These are phyloP conservation scores for Phyto melanocephala DNA, from an alignment of 2,888 invertebrate genomes.

Conservation along the genomic window DNA sequence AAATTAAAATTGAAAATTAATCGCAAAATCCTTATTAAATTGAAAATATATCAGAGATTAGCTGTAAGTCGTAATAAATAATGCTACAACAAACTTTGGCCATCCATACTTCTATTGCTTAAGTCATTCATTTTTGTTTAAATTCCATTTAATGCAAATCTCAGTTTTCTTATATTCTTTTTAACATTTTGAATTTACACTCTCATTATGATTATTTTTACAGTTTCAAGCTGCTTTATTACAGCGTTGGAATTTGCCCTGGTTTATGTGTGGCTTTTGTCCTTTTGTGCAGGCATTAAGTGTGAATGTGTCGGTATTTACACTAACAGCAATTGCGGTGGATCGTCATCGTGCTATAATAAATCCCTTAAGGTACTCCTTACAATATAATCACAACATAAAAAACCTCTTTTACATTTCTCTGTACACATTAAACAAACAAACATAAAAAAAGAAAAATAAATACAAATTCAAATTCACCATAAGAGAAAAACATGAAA, in stretches of 20 bases:
- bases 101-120: no score
- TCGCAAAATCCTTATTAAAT: no score
- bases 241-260: constrained; percentile 91
- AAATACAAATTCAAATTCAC: neutral
- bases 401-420: neutral
- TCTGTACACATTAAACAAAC: neutral
- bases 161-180: no score
- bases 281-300: constrained; percentile 92
- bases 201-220: neutral
- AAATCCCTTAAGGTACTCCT: constrained; percentile 86
- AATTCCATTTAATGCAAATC: no score
- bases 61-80: no score
- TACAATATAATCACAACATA: constrained; percentile 67
- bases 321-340: constrained; percentile 91
- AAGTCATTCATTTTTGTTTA: no score
- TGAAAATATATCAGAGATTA: no score
- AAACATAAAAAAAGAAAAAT: no score
- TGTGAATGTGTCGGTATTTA: constrained; percentile 93
- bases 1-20: no score
- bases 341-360: constrained; percentile 90
- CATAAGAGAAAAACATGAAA: neutral
- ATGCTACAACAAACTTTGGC: no score
- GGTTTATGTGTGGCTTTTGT: constrained; percentile 92
- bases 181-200: no score
- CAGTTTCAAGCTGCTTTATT: constrained; percentile 93